Percentiles rank a stretch among this genome's conserved stretches.
These are phyloP conservation scores for Caretta caretta DNA, from an alignment of 2,113 vertebrate species.

Conservation along the genomic window DNA sequence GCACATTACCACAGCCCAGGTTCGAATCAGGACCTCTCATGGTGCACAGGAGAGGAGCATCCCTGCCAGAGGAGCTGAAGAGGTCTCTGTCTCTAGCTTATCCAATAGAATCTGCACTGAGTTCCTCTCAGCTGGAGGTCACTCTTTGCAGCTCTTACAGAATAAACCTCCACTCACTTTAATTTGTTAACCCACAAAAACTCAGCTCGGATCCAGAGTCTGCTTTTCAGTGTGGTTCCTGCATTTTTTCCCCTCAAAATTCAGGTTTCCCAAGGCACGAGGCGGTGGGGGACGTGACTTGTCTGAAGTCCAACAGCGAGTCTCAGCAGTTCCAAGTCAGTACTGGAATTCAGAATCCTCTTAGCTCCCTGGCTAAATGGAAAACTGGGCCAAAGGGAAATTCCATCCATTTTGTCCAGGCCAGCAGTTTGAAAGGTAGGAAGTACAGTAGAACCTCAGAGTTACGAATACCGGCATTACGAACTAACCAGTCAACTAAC, in stretches of 20 bases:
- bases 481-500: too few relatives aligned
- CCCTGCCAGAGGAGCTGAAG: not conserved
- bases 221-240: conserved; percentile 27
- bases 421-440: conserved; percentile 45
- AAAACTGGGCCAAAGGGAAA: conserved; percentile 65
- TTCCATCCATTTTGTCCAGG: conserved; percentile 55
- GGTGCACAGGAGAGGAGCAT: not conserved
- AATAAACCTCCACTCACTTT: conserved; percentile 1
- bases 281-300: conserved; percentile 68
- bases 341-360: conserved; percentile 43
- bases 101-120: not conserved
- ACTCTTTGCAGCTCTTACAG: not conserved
- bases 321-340: conserved; percentile 67
- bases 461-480: too few relatives aligned
- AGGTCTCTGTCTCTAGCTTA: not conserved
- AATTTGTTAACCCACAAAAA: conserved; percentile 52
- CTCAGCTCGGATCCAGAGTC: conserved; percentile 31
- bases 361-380: conserved; percentile 60
- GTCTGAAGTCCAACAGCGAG: conserved; percentile 52
- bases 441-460: conserved; percentile 47
- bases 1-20: not conserved
- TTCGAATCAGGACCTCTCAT: not conserved
- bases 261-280: conserved; percentile 48
- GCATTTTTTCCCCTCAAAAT: conserved; percentile 49
- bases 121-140: not conserved